Base-by-base conservation (phyloP, 2,797 vertebrate species). In the Paratrypauchen microcephalus region DNA sequence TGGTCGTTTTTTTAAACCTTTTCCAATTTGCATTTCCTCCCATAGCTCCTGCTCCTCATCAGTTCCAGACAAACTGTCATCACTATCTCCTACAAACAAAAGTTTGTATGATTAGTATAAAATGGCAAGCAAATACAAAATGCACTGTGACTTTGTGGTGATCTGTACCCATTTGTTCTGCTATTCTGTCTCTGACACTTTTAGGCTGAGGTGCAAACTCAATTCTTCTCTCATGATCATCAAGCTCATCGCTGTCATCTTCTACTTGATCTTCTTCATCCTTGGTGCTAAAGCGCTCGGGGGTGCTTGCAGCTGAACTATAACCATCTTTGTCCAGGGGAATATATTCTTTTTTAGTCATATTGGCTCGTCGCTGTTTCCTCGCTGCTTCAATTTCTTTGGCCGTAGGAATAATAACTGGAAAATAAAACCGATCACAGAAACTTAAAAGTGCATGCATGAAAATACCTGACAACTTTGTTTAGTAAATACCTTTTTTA, bases 11-110 rank as follows among this genome's bases (percentile, higher is more conserved):
- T 93, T 96, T 71, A 98, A 77, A 19, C 94, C 95, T 89, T 97
- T 97, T 66, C 76, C 93, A 82, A 98, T 96, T 80, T 99, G 97
- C 60, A 95, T 96, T 64, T 95, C 93, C 85, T 97, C 96, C 97
- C 97, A 99, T 65, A 93, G 89, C 19, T 93, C 90, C 69, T 94
- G 90, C 64, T 93, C 94, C 73, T 96, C 89, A 41, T 91, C 94
- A 2, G 89, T 84, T 39, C 92, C 90, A 57, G 92, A 92, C 78
- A 77, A 81, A 54, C 83, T 92, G 62, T 69, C 79, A 71, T 86
- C 85, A 76, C 91, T 92, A 32, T 48, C 84, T 70, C 86, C 92
- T 94, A 55, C 15, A 77, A 5, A 71, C 18, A 83, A 82, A 52
- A 74, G 30, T 65, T 56, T 63, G 61, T 15, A 57, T 55, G 23